phyloP scores from a whole-genome alignment of 2,888 invertebrate genomes.

The Isoperla grammatica region DNA sequence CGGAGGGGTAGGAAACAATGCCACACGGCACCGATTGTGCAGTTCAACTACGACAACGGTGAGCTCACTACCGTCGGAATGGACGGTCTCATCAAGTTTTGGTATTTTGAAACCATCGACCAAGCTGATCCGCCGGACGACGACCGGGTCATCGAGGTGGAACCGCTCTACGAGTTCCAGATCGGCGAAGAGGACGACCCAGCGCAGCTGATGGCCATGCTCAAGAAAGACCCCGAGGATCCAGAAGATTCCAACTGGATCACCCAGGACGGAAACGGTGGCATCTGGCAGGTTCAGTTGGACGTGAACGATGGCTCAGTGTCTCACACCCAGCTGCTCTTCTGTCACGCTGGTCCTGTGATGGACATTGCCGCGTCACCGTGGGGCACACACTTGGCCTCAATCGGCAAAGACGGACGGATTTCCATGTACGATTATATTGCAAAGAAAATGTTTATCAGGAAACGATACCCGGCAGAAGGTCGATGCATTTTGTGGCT shows the following conservation, averaged over 20 bases:
- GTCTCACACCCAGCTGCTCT: constrained; percentile 45
- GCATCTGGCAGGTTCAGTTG: constrained; percentile 68
- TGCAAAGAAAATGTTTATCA: constrained; percentile 52
- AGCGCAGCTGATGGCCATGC: constrained; percentile 51
- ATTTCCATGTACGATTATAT: constrained; percentile 67
- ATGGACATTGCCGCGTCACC: constrained; percentile 64
- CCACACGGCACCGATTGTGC: constrained; percentile 68
- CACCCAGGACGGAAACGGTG: constrained; percentile 81
- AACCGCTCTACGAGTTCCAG: constrained; percentile 71
- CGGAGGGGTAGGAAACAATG: constrained; percentile 65
- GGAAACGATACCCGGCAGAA: constrained; percentile 46
- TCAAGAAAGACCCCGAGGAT: constrained; percentile 45
- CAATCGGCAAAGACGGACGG: constrained; percentile 67
- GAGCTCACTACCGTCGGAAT: constrained; percentile 56
- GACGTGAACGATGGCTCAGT: constrained; percentile 45
- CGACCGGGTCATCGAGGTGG: constrained; percentile 71
- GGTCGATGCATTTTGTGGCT: constrained; percentile 1
- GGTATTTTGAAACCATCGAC: constrained; percentile 91
- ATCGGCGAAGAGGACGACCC: constrained; percentile 45
- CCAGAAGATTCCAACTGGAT: constrained; percentile 53
- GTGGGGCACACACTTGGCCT: constrained; percentile 61
- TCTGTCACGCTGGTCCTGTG: constrained; percentile 71
- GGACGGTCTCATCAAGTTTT: constrained; percentile 74
- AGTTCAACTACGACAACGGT: constrained; percentile 47
- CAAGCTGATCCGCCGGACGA: constrained; percentile 78